Conservation (phyloP, 2,113 vertebrate species). For the Nothoprocta perdicaria region DNA sequence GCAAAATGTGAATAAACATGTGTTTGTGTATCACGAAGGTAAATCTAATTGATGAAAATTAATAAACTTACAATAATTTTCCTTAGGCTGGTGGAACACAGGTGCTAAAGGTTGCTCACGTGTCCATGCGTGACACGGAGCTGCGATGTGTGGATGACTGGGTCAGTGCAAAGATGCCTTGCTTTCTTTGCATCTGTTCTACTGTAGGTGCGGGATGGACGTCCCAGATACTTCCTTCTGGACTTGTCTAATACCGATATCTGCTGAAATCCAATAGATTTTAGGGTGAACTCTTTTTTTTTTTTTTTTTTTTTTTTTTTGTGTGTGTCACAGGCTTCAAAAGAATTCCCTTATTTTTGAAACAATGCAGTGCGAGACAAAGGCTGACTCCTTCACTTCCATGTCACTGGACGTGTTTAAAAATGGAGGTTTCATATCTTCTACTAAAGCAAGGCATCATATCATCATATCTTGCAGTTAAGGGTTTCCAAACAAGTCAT, state of each 20-base stretch:
- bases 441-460: background rate
- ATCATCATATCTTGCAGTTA: background rate
- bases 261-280: background rate
- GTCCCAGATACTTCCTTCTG: background rate
- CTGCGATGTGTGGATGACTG: rapidly evolving
- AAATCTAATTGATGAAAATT: background rate
- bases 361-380: background rate
- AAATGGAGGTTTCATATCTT: background rate
- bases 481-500: background rate
- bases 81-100: rapidly evolving
- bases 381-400: background rate
- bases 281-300: background rate
- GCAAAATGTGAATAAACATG: rapidly evolving
- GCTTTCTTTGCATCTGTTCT: background rate
- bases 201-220: background rate
- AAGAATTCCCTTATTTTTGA: background rate
- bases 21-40: rapidly evolving
- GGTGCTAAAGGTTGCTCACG: rapidly evolving
- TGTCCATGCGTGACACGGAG: background rate
- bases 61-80: rapidly evolving
- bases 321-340: background rate
- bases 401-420: background rate
- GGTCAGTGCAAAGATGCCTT: background rate
- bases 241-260: rapidly evolving
- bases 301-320: background rate